Evolutionary conservation across 2,113 vertebrate species (phyloP).

Genomic region (Laterallus jamaicensis): DNA sequence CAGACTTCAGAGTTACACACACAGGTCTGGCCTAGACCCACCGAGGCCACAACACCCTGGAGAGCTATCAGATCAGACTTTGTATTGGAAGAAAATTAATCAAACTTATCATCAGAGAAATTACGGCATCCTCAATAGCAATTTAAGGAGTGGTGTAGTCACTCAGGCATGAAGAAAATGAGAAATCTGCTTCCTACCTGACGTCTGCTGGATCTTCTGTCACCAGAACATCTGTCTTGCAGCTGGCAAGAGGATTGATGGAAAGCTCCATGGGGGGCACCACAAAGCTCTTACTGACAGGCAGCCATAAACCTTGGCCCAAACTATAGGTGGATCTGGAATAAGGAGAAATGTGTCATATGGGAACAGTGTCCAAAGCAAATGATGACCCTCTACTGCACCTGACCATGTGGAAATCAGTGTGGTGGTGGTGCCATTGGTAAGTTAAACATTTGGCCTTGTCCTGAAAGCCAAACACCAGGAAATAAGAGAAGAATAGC

Average conservation of each 20-base stretch:
- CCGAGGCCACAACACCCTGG: neutral
- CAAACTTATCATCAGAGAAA: neutral
- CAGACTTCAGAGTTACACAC: neutral
- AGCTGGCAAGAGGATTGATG: conserved; percentile 97
- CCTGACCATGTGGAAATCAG: neutral
- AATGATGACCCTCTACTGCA: neutral
- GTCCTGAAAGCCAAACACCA: neutral
- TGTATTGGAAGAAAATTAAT: conserved; percentile 1
- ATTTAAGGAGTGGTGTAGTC: neutral
- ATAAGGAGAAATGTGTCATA: neutral
- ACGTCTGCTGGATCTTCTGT: conserved; percentile 96
- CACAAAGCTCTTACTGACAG: conserved; percentile 98
- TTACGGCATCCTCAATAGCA: neutral
- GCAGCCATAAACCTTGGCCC: conserved; percentile 97
- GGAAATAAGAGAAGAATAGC: neutral
- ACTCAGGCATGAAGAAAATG: neutral
- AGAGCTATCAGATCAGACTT: neutral
- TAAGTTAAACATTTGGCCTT: neutral
- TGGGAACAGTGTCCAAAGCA: neutral
- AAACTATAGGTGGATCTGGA: conserved; percentile 95
- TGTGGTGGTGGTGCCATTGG: neutral
- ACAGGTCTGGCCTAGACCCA: neutral
- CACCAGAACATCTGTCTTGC: conserved; percentile 96
- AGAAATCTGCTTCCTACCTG: conserved; percentile 83
- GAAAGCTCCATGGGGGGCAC: conserved; percentile 96